Percentiles rank a stretch among this genome's conserved stretches.
These are phyloP conservation scores for Itoplectis maculator DNA, from an alignment of 2,888 invertebrate genomes.

Conservation along the genomic window DNA sequence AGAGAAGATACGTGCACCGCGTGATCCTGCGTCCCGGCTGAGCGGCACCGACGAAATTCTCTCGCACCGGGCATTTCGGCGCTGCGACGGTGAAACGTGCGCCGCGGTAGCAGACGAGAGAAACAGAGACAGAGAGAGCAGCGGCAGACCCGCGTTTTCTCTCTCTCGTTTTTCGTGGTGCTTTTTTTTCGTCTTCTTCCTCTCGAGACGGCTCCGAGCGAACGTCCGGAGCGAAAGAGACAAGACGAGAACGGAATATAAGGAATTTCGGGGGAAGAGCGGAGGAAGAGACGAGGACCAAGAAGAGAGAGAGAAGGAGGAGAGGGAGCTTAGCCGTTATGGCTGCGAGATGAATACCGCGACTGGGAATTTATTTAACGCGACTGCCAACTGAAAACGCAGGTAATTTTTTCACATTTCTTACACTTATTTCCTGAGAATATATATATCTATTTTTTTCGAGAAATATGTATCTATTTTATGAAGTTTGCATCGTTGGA, in stretches of 20 bases:
- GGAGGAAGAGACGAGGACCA: neutral
- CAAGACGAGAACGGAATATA: neutral
- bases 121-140: too few species aligned
- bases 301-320: too few species aligned
- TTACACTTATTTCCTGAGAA: neutral
- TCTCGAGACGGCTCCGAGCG: neutral
- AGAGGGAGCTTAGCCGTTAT: neutral
- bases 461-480: neutral
- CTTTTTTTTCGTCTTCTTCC: neutral
- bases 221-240: neutral
- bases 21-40: slow-evolving; percentile 45
- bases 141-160: slow-evolving; percentile 13
- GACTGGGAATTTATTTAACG: neutral
- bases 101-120: slow-evolving; percentile 37
- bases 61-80: slow-evolving; percentile 16
- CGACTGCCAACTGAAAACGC: neutral
- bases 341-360: neutral
- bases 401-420: neutral
- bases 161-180: neutral
- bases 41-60: slow-evolving; percentile 49
- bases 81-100: slow-evolving; percentile 22
- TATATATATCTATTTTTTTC: neutral
- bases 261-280: slow-evolving; percentile 15
- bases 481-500: too few species aligned
- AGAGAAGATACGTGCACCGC: slow-evolving; percentile 39